phyloP scores from a whole-genome alignment of 2,797 vertebrate species.

The Sebastes itinus region DNA sequence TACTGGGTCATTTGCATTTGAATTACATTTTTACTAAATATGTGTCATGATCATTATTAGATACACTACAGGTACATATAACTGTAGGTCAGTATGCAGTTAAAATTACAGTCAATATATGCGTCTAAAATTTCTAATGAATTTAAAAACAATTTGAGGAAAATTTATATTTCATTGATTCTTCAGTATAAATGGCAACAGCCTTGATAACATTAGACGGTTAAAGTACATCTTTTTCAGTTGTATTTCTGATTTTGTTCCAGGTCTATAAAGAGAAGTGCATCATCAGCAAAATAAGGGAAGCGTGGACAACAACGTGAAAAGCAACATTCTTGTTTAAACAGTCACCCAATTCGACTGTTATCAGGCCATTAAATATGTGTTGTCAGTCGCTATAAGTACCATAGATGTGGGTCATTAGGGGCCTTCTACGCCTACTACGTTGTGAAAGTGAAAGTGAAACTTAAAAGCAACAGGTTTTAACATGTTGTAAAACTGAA shows the following conservation, averaged over 20 bases:
- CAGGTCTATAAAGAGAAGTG: not conserved
- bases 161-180: not conserved
- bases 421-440: too few species aligned
- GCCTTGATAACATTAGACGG: not conserved
- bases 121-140: not conserved
- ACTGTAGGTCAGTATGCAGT: not conserved
- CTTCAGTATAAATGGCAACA: not conserved
- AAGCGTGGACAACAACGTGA: not conserved
- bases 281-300: not conserved
- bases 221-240: not conserved
- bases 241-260: not conserved
- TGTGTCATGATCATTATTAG: not conserved
- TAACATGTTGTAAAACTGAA: too few species aligned
- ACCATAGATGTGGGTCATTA: too few species aligned
- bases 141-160: not conserved
- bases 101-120: not conserved
- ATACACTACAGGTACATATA: not conserved
- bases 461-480: too few species aligned
- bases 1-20: not conserved
- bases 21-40: not conserved
- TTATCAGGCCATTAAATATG: too few species aligned
- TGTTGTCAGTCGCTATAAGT: accelerated
- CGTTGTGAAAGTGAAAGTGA: too few species aligned
- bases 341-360: too few species aligned
- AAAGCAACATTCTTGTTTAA: not conserved